phyloP scores from a whole-genome alignment of 2,113 vertebrate genomes.

The Penelope pileata region DNA sequence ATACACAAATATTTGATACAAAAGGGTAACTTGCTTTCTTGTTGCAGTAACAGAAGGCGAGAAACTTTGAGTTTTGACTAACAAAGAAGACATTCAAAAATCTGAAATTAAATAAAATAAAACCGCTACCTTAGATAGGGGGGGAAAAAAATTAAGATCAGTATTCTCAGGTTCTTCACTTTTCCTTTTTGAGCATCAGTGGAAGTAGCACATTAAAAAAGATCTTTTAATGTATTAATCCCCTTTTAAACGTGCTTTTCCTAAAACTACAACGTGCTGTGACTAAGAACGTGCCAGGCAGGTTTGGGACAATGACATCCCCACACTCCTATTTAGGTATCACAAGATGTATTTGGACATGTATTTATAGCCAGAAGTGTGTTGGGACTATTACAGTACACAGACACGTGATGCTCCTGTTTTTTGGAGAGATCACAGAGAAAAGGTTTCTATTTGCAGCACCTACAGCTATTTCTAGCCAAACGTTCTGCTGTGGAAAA shows the following conservation, averaged over 20 bases:
- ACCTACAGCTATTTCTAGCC: slow-evolving; percentile 22
- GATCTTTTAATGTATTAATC: background rate
- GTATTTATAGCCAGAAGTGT: background rate
- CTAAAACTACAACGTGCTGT: background rate
- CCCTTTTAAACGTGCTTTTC: background rate
- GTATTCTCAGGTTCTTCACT: background rate
- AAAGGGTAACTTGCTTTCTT: background rate
- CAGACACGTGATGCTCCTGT: background rate
- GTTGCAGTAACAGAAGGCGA: background rate
- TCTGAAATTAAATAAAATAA: background rate
- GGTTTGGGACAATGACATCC: background rate
- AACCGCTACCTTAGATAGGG: background rate
- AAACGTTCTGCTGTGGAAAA: background rate
- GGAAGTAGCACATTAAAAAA: background rate
- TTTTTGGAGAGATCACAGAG: background rate
- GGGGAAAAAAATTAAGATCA: background rate
- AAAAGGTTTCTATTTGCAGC: slow-evolving; percentile 6
- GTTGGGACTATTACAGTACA: background rate
- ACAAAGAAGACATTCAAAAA: background rate
- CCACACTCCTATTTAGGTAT: background rate
- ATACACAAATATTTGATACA: background rate
- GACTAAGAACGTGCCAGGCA: background rate
- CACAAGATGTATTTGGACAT: background rate
- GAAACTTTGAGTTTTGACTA: background rate
- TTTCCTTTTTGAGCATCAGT: background rate